phyloP scores from a whole-genome alignment of 1,140 invertebrate genomes.

The Zaprionus kolodkinae region DNA sequence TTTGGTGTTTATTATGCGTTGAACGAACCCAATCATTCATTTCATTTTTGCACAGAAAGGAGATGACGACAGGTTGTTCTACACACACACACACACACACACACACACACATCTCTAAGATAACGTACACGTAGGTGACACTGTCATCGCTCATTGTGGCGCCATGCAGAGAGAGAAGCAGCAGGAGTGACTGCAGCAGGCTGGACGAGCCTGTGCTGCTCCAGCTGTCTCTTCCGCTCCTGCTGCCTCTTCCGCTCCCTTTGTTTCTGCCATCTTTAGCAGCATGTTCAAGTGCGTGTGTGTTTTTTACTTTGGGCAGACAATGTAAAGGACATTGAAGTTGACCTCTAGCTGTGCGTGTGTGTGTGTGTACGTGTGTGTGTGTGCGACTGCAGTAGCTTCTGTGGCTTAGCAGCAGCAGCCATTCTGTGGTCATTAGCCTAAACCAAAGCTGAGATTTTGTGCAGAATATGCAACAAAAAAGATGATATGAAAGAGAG shows the following conservation, averaged over 20 bases:
- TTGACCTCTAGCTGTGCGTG: slow-evolving; percentile 23
- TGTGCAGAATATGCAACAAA: slow-evolving; percentile 73
- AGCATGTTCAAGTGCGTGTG: slow-evolving; percentile 40
- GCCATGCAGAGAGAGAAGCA: not conserved
- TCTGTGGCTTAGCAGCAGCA: slow-evolving; percentile 66
- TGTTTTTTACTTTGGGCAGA: slow-evolving; percentile 22
- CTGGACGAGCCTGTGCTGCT: not conserved
- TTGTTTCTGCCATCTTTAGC: slow-evolving; percentile 21
- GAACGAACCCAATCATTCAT: slow-evolving; percentile 51
- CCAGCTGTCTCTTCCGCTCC: too few species aligned
- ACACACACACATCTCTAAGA: not conserved
- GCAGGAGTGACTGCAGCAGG: slow-evolving; percentile 22
- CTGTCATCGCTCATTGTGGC: slow-evolving; percentile 47
- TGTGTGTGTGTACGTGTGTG: slow-evolving; percentile 14
- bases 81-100: too few species aligned
- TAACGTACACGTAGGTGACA: slow-evolving; percentile 17
- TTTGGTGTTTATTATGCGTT: slow-evolving; percentile 51
- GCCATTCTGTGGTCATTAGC: slow-evolving; percentile 79
- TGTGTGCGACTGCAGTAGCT: slow-evolving; percentile 63
- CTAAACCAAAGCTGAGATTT: slow-evolving; percentile 80
- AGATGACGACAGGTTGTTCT: too few species aligned
- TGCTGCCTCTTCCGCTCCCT: not conserved
- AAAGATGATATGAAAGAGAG: slow-evolving; percentile 19
- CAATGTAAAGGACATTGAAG: slow-evolving; percentile 50
- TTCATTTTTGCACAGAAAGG: slow-evolving; percentile 23